Evolutionary conservation across 2,797 vertebrate genomes (phyloP), one percentile per base, ranked within the genome.

Genomic region (Sebastes kiyomatsui): DNA sequence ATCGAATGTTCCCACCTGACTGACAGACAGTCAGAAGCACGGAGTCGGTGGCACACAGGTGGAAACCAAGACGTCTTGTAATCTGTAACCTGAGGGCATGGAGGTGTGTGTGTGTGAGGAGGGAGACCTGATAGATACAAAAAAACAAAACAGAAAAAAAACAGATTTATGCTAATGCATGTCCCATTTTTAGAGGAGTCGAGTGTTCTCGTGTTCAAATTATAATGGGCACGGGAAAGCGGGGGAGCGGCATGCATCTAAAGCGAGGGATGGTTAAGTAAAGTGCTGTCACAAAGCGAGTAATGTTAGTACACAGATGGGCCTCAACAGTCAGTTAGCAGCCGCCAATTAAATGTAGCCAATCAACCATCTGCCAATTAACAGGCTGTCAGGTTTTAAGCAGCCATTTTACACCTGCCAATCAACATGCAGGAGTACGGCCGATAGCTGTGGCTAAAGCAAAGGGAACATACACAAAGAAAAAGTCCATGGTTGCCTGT

Each of bases 291-390:
- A 79, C 71, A 84, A 67, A 82, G 33, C 18, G 2, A 67, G 68
- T 67, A 52, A 78, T 82, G 70, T 58, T 20, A 6, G 58, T 7
- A n/a, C 78, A 81, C 78, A 89, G 82, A 88, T 88, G 80, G 84
- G 80, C 67, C 7, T 30, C 55, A 67, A 32, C 55, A 60, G 77
- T 42, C 72, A 77, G 61, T 82, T 79, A 85, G 81, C 56, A 62
- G 66, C 60, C 62, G 56, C 72, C 79, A 82, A 71, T 85, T 81
- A 77, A 88, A 75, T 46, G 4, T 18, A 77, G 32, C 70, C 79
- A 82, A 85, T 88, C 84, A 87, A 81, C 75, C 75, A 72, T 73
- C 79, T 83, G 85, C 75, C 79, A 79, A 61, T 88, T 78, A 79
- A 69, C 68, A 66, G 69, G 11, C 70, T 78, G 77, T 72, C 74